Base-by-base conservation (phyloP, 37 sponge, comb jelly and placozoan genomes). In the Crambe crambe region DNA sequence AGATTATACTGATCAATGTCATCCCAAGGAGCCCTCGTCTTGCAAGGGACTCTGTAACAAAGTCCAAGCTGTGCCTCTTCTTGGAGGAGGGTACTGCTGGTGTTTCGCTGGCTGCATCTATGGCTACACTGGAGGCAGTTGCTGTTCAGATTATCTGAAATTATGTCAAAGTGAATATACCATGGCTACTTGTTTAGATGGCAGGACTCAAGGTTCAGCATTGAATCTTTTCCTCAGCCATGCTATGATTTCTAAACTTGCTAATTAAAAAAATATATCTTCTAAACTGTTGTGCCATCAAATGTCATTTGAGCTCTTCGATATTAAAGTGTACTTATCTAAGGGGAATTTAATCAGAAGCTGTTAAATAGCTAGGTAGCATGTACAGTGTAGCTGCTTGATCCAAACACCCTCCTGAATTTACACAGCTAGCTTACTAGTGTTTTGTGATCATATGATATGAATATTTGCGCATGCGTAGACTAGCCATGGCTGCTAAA, bases 71-170 rank as follows among this genome's bases (percentile, higher is more conserved):
- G 8, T 10, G 29, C 47, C 84, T 36, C 68, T 77, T 27, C 69
- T 71, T 54, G 85, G 85, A 10, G 85, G 85, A 15, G 85, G 85
- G 3, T 84, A 84, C 31, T 84, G 85, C 42, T 84, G 75, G 72
- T 84, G 85, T 69, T 42, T 42, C 30, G 56, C 2, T 0, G 70
- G 71, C 59, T 84, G 85, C 31, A 36, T 39, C 38, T 75, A 83
- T 35, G 74, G 74, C 25, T 74, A 83, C 29, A 83, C 75, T 74
- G 70, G 63, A 75, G 85, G 78, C 15, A 77, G 78, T 62, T 84
- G 85, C 43, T 84, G 85, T 43, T 36, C 85, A 39, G 85, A 84
- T 23, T 84, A 84, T 32, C 20, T 3, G 0, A 29, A 68, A 23
- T 32, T 58, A 47, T 84, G 85, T 42, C n/a, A 25, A 21, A 26